phyloP scores from a whole-genome alignment of 2,888 invertebrate genomes.

The Oithona nana region DNA sequence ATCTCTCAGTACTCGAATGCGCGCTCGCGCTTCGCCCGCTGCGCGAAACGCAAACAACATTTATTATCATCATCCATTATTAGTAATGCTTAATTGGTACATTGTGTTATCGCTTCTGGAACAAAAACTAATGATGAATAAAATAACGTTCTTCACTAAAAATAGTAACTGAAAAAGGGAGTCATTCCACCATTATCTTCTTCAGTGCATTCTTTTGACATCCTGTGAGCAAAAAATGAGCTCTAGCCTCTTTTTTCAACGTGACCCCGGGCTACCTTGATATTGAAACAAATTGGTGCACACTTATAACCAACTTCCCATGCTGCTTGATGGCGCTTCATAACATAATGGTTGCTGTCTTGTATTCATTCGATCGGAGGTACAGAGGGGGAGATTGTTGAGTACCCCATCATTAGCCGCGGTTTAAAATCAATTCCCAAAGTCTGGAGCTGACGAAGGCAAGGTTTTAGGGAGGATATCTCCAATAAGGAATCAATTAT shows the following conservation, averaged over 20 bases:
- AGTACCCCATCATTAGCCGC: background rate
- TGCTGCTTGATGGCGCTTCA: background rate
- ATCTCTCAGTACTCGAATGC: too few species aligned
- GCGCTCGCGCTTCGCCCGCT: too few species aligned
- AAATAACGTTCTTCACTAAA: background rate
- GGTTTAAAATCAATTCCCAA: background rate
- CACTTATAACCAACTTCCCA: background rate
- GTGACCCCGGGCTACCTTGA: background rate
- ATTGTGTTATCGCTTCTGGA: background rate
- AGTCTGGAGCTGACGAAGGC: background rate
- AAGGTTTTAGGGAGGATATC: background rate
- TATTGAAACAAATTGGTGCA: slow-evolving; percentile 10
- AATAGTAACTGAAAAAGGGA: background rate
- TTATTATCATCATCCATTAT: background rate
- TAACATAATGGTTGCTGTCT: background rate
- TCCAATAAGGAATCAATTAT: background rate
- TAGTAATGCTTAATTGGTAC: background rate
- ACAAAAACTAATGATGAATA: background rate
- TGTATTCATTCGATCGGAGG: background rate
- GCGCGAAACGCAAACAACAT: too few species aligned
- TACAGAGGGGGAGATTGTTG: background rate
- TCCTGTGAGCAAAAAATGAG: background rate
- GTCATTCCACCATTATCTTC: background rate
- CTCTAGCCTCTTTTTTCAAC: background rate
- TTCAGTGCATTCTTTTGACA: background rate